Evolutionary conservation across 2,888 invertebrate genomes (phyloP).

Genomic region (Nudaria mundana): DNA sequence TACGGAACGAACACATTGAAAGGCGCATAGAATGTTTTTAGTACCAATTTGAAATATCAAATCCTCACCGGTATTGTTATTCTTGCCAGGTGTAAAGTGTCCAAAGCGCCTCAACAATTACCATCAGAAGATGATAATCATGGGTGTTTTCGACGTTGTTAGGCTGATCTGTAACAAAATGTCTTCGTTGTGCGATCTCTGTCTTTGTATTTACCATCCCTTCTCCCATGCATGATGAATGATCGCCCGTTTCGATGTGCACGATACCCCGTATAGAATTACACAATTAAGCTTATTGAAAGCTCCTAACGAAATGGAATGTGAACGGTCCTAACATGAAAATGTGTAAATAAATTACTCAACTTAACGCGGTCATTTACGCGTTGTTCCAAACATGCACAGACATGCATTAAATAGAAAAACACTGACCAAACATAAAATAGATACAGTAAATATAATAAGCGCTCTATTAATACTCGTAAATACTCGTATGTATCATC

Average conservation of each 20-base stretch:
- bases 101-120: conserved; percentile 74
- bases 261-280: conserved; percentile 47
- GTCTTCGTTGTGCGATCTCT: conserved; percentile 75
- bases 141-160: conserved; percentile 80
- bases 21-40: conserved; percentile 65
- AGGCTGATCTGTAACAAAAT: conserved; percentile 81
- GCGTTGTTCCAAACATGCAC: conserved; percentile 41
- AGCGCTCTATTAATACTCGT: conserved; percentile 6
- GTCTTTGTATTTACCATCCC: conserved; percentile 48
- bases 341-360: conserved; percentile 20
- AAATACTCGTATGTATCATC: conserved; percentile 4
- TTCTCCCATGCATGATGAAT: conserved; percentile 64
- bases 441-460: conserved; percentile 17
- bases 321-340: conserved; percentile 47
- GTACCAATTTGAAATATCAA: conserved; percentile 60
- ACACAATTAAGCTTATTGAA: conserved; percentile 59
- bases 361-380: conserved; percentile 51
- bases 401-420: conserved; percentile 42
- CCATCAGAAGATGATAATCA: conserved; percentile 82
- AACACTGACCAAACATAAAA: conserved; percentile 50
- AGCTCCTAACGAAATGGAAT: conserved; percentile 33
- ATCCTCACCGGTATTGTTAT: conserved; percentile 71
- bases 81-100: conserved; percentile 73
- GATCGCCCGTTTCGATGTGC: conserved; percentile 50
- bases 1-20: conserved; percentile 37